A percentile compares a stretch with the other conserved stretches of the same genome.
Conservation (phyloP, 1,140 invertebrate species). For the Olivierus martensii region DNA sequence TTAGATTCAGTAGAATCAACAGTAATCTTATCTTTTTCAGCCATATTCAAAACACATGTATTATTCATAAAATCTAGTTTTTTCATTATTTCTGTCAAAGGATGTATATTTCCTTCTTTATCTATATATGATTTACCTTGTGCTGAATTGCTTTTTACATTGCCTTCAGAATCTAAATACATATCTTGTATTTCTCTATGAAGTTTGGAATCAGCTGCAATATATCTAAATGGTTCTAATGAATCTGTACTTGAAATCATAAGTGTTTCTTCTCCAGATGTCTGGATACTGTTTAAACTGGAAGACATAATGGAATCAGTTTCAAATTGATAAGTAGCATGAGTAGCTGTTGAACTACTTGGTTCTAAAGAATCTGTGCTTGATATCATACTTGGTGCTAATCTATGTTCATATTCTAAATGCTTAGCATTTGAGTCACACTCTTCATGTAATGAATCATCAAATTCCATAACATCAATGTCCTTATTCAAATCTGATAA, state of each 20-base stretch:
- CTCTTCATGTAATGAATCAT: too few species aligned
- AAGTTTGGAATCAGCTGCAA: background rate
- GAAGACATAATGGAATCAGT: slow-evolving; percentile 66
- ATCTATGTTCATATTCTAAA: background rate
- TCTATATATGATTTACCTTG: background rate
- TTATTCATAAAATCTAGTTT: slow-evolving; percentile 2
- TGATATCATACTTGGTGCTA: slow-evolving; percentile 35
- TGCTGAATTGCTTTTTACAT: too few species aligned
- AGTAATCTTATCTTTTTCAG: too few species aligned
- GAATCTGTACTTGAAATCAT: slow-evolving; percentile 56
- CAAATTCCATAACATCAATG: too few species aligned
- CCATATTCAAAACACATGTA: background rate
- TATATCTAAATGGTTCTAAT: slow-evolving; percentile 33
- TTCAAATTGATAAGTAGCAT: slow-evolving; percentile 67
- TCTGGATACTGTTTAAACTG: slow-evolving; percentile 48
- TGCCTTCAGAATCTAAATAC: background rate
- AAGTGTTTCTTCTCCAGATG: slow-evolving; percentile 47
- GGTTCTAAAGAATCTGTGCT: slow-evolving; percentile 51
- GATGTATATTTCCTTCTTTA: slow-evolving; percentile 1
- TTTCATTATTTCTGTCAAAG: background rate
- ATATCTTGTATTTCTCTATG: background rate
- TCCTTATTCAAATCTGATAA: too few species aligned
- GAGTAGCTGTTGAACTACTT: slow-evolving; percentile 53
- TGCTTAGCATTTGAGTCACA: too few species aligned
- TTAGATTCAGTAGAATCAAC: too few species aligned